These are phyloP conservation scores for Podilymbus podiceps DNA, from an alignment of 2,113 vertebrate species.

Conservation along the genomic window DNA sequence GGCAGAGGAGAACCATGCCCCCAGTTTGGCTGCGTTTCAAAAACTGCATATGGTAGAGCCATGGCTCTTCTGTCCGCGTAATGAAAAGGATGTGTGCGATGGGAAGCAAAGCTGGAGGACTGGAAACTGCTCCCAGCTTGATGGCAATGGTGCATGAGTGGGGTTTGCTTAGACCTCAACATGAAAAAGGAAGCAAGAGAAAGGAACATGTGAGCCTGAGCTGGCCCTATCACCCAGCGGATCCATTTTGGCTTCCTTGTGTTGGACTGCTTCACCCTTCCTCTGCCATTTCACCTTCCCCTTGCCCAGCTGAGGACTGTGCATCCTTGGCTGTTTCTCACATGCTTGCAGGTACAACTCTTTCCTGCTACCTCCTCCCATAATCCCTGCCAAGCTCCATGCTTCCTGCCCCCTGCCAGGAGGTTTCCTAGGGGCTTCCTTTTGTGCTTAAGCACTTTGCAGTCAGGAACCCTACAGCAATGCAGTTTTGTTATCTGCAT, in stretches of 20 bases:
- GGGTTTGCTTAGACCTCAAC: background rate
- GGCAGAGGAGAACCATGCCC: background rate
- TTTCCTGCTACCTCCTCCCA: background rate
- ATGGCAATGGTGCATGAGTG: background rate
- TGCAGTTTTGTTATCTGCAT: conserved; percentile 29
- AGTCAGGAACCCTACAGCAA: conserved; percentile 21
- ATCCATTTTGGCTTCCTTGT: background rate
- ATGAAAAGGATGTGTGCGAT: background rate
- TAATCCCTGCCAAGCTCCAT: background rate
- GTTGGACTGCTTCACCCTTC: background rate
- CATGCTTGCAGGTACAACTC: background rate
- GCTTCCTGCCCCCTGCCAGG: background rate
- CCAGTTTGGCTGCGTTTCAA: background rate
- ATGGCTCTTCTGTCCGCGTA: background rate
- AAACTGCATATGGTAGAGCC: background rate
- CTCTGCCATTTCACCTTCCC: background rate
- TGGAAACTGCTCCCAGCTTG: background rate
- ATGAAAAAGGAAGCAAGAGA: background rate
- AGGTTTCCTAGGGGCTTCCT: background rate
- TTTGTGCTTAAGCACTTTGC: conserved; percentile 45
- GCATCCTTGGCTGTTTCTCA: background rate
- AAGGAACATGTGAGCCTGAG: background rate
- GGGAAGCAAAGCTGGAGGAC: background rate
- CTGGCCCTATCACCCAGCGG: background rate
- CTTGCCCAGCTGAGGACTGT: background rate